Percentiles rank a stretch among this genome's conserved stretches.
phyloP scores from a whole-genome alignment of 2,797 vertebrate species.

The Channallabes apus region DNA sequence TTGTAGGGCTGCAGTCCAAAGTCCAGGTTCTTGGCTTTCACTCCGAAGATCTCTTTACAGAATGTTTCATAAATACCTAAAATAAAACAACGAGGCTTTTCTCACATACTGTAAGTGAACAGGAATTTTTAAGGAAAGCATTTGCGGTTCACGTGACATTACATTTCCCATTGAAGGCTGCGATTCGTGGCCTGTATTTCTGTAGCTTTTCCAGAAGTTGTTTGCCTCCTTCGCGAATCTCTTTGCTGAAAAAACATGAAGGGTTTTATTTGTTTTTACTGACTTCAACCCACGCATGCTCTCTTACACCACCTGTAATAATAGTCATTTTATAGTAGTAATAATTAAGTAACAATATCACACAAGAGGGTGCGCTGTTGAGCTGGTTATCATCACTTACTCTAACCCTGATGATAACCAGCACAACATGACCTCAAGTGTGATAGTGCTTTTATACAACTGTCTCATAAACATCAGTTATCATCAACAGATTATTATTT shows the following conservation, averaged over 20 bases:
- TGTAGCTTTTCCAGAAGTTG: constrained; percentile 95
- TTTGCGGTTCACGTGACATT: constrained; percentile 9
- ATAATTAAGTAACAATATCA: too few relatives aligned
- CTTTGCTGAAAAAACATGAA: constrained; percentile 80
- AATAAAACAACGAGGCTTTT: constrained; percentile 3
- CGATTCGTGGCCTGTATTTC: constrained; percentile 92
- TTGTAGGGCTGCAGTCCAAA: constrained; percentile 96
- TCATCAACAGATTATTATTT: too few relatives aligned
- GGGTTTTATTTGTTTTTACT: background rate
- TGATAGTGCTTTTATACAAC: too few relatives aligned
- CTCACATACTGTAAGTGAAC: too few relatives aligned
- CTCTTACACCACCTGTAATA: background rate
- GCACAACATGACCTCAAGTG: too few relatives aligned
- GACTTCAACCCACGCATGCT: background rate
- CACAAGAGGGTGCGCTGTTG: too few relatives aligned
- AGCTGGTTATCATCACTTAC: too few relatives aligned
- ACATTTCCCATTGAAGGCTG: constrained; percentile 94
- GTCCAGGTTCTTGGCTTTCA: constrained; percentile 94
- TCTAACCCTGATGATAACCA: too few relatives aligned
- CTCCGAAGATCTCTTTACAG: constrained; percentile 95
- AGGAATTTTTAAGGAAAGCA: background rate
- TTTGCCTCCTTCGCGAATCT: constrained; percentile 95
- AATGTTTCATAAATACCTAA: constrained; percentile 99
- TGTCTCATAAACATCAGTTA: too few relatives aligned
- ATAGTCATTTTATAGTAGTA: too few relatives aligned